These are phyloP conservation scores for Ephialtes manifestator DNA, from an alignment of 2,888 invertebrate genomes.

Conservation along the genomic window DNA sequence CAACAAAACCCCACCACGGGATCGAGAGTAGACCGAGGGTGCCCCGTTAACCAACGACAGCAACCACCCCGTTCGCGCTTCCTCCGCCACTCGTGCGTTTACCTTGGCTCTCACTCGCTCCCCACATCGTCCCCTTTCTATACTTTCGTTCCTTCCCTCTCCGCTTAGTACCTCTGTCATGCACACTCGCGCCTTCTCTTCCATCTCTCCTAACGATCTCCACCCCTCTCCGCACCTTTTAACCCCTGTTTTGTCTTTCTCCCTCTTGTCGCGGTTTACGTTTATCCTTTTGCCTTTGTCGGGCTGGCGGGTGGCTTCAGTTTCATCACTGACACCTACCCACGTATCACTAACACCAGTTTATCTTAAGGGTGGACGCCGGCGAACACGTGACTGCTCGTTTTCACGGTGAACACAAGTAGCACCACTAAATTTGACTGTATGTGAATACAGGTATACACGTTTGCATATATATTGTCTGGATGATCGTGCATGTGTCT, in stretches of 20 bases:
- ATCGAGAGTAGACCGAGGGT: constrained; percentile 18
- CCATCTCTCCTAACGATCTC: constrained; percentile 52
- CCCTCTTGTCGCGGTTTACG: constrained; percentile 11
- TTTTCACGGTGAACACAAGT: constrained; percentile 55
- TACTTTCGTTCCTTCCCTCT: constrained; percentile 11
- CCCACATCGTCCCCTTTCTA: background rate
- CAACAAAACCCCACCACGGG: constrained; percentile 74
- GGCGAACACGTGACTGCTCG: constrained; percentile 62
- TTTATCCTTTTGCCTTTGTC: background rate
- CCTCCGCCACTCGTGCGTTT: constrained; percentile 55
- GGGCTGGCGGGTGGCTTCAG: constrained; percentile 2
- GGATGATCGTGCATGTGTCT: constrained; percentile 14
- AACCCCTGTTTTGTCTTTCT: background rate
- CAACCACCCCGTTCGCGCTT: constrained; percentile 48
- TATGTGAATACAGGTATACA: too few species aligned
- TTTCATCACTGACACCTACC: constrained; percentile 22
- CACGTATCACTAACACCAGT: constrained; percentile 34
- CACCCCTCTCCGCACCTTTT: constrained; percentile 10
- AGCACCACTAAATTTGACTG: background rate
- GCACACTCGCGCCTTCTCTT: constrained; percentile 25
- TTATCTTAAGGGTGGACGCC: constrained; percentile 11
- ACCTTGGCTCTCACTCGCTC: constrained; percentile 39
- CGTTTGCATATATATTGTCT: background rate
- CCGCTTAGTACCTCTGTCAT: constrained; percentile 1
- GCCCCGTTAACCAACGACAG: constrained; percentile 29